These are phyloP conservation scores for Papilio polyxenes DNA, from an alignment of 1,140 invertebrate species.

Conservation along the genomic window DNA sequence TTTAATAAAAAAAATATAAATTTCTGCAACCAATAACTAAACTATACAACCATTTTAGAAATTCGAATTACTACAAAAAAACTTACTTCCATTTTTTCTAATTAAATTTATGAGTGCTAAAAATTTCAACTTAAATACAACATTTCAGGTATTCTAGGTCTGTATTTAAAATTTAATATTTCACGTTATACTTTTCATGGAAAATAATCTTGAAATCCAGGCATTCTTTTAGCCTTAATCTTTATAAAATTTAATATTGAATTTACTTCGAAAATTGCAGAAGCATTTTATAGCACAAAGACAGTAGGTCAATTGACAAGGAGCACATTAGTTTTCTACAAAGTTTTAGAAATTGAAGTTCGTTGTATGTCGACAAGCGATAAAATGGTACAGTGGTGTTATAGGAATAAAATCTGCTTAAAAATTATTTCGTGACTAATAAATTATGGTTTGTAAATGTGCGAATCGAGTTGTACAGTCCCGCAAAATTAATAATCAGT, in stretches of 20 bases:
- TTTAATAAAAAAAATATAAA: not conserved
- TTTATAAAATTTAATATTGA: conserved; percentile 10
- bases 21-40: not conserved
- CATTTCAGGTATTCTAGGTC: not conserved
- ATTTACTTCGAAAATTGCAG: conserved; percentile 8
- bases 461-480: not conserved
- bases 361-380: too few relatives aligned
- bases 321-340: not conserved
- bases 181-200: not conserved
- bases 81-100: too few relatives aligned
- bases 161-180: not conserved
- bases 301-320: not conserved
- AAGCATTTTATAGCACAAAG: not conserved
- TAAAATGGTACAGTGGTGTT: too few relatives aligned
- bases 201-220: too few relatives aligned
- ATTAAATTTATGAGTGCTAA: too few relatives aligned
- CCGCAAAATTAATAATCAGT: conserved; percentile 53
- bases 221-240: not conserved
- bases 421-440: not conserved
- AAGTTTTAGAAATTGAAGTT: not conserved
- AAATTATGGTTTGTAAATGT: conserved; percentile 32
- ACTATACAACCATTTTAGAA: too few relatives aligned
- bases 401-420: not conserved
- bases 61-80: too few relatives aligned
- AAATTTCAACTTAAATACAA: not conserved